Evolutionary conservation across 1,140 invertebrate genomes (phyloP).

Genomic region (Drosophila teissieri): DNA sequence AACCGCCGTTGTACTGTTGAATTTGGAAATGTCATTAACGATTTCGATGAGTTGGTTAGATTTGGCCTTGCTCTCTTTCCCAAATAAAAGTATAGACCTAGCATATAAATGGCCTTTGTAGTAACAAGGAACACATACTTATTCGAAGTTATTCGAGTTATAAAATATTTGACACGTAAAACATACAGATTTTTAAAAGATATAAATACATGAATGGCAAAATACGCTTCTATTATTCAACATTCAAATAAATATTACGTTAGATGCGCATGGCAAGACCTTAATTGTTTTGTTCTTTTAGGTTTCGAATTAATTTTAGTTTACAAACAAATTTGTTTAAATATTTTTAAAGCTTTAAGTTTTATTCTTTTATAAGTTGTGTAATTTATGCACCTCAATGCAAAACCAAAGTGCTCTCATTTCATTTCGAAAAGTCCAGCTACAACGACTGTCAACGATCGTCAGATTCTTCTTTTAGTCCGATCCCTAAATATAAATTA

Average conservation of each 20-base stretch:
- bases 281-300: slow-evolving; percentile 52
- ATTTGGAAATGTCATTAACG: slow-evolving; percentile 24
- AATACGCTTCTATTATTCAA: slow-evolving; percentile 51
- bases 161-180: slow-evolving; percentile 76
- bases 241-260: slow-evolving; percentile 54
- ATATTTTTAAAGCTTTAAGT: slow-evolving; percentile 75
- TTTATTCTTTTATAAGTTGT: slow-evolving; percentile 53
- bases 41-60: slow-evolving; percentile 5
- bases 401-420: neutral
- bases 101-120: slow-evolving; percentile 46
- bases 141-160: slow-evolving; percentile 60
- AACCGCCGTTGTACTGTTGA: slow-evolving; percentile 22
- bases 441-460: neutral
- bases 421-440: neutral
- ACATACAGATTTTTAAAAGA: slow-evolving; percentile 79
- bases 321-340: slow-evolving; percentile 66
- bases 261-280: slow-evolving; percentile 55
- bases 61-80: slow-evolving; percentile 8
- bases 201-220: slow-evolving; percentile 58
- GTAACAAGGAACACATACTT: slow-evolving; percentile 67
- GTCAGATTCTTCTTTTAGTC: neutral
- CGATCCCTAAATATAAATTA: slow-evolving; percentile 1
- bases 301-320: slow-evolving; percentile 48
- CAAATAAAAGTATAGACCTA: slow-evolving; percentile 48
- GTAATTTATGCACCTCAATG: neutral